phyloP scores from a whole-genome alignment of 1,140 invertebrate species.

The Drosophila melanica region DNA sequence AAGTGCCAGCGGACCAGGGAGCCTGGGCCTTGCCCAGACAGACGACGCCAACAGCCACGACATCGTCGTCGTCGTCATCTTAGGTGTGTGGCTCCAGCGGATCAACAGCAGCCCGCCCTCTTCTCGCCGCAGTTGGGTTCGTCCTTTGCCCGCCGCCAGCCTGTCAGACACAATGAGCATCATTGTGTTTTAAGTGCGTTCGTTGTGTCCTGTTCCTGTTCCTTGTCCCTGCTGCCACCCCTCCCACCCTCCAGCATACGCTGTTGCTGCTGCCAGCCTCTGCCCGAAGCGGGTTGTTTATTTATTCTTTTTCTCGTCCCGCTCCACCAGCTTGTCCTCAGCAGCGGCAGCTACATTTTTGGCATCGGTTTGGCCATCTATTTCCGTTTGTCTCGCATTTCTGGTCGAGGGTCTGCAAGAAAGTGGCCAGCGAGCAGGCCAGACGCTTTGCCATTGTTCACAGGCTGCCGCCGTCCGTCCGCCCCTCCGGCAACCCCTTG shows the following conservation, averaged over 20 bases:
- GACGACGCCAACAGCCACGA: constrained; percentile 69
- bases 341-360: constrained; percentile 61
- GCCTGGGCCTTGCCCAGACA: constrained; percentile 28
- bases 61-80: constrained; percentile 60
- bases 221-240: constrained; percentile 19
- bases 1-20: constrained; percentile 52
- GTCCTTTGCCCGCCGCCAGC: constrained; percentile 40
- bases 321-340: not conserved
- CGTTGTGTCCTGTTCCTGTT: constrained; percentile 56
- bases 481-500: not conserved
- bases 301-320: constrained; percentile 76
- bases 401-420: constrained; percentile 46
- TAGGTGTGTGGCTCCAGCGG: constrained; percentile 61
- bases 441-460: constrained; percentile 58
- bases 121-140: constrained; percentile 7
- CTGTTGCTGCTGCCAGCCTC: not conserved
- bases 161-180: constrained; percentile 82
- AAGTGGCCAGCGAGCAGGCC: constrained; percentile 57
- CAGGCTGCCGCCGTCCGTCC: not conserved
- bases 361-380: constrained; percentile 72
- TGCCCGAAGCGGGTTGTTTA: constrained; percentile 58
- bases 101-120: constrained; percentile 44
- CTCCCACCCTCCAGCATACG: not conserved
- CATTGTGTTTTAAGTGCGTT: constrained; percentile 82
- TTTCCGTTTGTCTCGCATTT: constrained; percentile 52